phyloP scores from a whole-genome alignment of 2,797 vertebrate genomes.

The Catostomus latipinnis region DNA sequence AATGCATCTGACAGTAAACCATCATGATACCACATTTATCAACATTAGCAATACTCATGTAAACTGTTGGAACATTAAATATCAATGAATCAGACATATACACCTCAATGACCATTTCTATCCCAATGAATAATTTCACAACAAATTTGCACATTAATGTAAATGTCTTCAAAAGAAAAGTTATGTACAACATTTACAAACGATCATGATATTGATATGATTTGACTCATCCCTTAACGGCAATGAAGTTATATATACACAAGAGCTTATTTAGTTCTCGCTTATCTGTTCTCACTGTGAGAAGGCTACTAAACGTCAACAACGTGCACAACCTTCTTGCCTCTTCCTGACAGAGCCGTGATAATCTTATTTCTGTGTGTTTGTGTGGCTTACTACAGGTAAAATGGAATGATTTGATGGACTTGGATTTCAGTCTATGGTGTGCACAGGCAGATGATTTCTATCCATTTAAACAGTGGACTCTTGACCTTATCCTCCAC shows the following conservation, averaged over 20 bases:
- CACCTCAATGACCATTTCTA: neutral
- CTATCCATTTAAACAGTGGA: no score
- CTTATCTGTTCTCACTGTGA: slow-evolving; percentile 13
- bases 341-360: neutral
- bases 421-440: no score
- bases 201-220: no score
- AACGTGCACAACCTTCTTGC: neutral
- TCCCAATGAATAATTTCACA: neutral
- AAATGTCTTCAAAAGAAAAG: neutral
- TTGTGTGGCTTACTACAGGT: neutral
- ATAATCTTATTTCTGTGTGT: neutral
- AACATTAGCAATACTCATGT: neutral
- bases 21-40: neutral
- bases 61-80: no score
- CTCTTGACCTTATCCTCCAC: neutral
- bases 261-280: neutral
- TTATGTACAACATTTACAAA: no score
- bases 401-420: neutral
- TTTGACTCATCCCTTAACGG: slow-evolving; percentile 9
- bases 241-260: slow-evolving; percentile 3
- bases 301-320: slow-evolving; percentile 27
- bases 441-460: no score
- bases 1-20: neutral
- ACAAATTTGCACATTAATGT: neutral
- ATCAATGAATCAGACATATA: neutral